Base-by-base conservation (phyloP, 2,113 vertebrate species). In the Alethe diademata region DNA sequence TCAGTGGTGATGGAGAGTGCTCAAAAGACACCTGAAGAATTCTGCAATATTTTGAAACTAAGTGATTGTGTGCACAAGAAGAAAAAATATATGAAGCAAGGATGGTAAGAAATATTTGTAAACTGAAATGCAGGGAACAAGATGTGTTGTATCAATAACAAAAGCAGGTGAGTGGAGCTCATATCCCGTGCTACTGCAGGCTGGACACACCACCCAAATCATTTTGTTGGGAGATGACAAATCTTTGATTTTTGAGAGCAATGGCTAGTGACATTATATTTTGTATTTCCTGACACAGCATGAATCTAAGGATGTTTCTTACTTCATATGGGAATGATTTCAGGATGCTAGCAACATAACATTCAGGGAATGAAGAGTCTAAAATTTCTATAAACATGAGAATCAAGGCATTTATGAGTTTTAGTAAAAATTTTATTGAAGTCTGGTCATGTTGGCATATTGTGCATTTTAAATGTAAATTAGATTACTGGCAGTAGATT, bases 321-420 rank as follows among this genome's bases (percentile, higher is more conserved):
- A 40, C 91, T 74, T 98, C 98, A 97, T 98, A 86, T 97, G 97
- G 97, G 96, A 98, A 96, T 96, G 96, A 98, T 98, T 98, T 97
- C 90, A 87, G 96, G 78, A 94, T 93, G 66, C 43, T 93, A 97
- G 93, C 64, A 12, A 93, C 78, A 79, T 93, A 95, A 93, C 92
- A 78, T 93, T 79, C 58, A 79, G 95, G 91, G 97, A 96, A 97
- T 91, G 93, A 97, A 93, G 65, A 90, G 96, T 97, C 96, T 98
- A 97, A 97, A 96, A 97, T 98, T 98, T 98, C 97, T 97, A 96
- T 97, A 98, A 97, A 98, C 97, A 98, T 88, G 35, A 97, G 97
- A 97, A 90, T 97, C 67, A 94, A 97, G 97, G 96, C 98, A 97
- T 95, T 97, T 97, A 97, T 93, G 96, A 98, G 94, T 97, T 96